Evolutionary conservation across 2,888 invertebrate species (phyloP), one percentile per base, ranked within the genome.

Genomic region (Epistrophella euchroma): DNA sequence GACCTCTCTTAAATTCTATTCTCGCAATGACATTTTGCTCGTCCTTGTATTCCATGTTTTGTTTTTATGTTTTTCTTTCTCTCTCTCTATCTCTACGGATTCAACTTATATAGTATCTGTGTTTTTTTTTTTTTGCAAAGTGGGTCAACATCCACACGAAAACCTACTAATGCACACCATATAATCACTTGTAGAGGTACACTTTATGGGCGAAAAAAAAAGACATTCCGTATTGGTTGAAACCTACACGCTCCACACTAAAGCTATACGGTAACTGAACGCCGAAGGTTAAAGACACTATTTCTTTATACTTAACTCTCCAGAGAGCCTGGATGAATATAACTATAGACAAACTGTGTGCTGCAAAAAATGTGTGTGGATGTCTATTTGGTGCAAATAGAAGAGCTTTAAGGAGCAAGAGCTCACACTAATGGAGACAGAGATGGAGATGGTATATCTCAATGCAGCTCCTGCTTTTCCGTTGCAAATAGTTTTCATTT

Each of bases 91-190:
- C 28, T 43, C 10, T 45, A 28, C 28, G 64, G 11, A 64, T 64
- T 45, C 37, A 5, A 32, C 37, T 60, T 11, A 13, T 22, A 5
- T 19, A 17, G 19, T 40, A n/a, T 56, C 2, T 17, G 0, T 68
- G 28, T 52, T 6, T 32, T 52, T 17, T 22, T 52, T 52, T 50
- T 52, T 25, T 13, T 35, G n/a, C 50, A 50, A 74, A 70, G 43
- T 80, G 68, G 80, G 80, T 80, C 80, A 80, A 74, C 80, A 62
- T 70, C 74, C 68, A 70, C 74, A 55, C 60, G 68, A 52, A 68
- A 60, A 43, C 45, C 52, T 35, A 56, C 66, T 60, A 80, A 74
- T 68, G 80, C 80, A 50, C 73, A 68, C 68, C 37, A 19, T n/a
- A 17, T 22, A 17, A 35, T 32, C 32, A 19, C 40, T 62, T 62